Base-by-base conservation (phyloP, 2,797 vertebrate species). In the Pelobates cultripes region DNA sequence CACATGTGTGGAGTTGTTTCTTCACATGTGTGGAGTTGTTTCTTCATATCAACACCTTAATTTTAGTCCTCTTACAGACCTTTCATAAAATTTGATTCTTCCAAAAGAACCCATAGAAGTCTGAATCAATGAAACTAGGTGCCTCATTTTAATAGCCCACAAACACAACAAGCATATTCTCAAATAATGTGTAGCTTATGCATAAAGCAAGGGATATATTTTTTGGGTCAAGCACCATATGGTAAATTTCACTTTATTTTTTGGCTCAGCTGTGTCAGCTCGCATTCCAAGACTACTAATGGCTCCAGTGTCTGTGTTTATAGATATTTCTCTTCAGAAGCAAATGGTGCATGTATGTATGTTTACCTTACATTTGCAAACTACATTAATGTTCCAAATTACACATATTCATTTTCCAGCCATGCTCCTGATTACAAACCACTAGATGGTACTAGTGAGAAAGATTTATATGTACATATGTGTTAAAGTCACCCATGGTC, bases 371-470 rank as follows among this genome's bases (percentile, higher is more conserved):
- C 61, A 17, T 12, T 66, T 61, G 60, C 61, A 73, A 14, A 79
- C 6, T 28, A 40, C 61, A 64, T 64, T 1, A 64, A 3, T 64
- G 10, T 28, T 64, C 61, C 61, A 64, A n/a, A 17, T 64, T 64
- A 40, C n/a, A 28, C 61, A 28, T 17, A 28, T 64, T 64, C 6
- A 28, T 40, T 64, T 64, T 2, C 7, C 14, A 51, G 5, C 5
- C 47, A 51, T 51, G 47, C 5, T 51, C 1, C 28, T 70, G 17
- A 53, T 64, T 45, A 42, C 61, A 17, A 42, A 61, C 67, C 79
- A 81, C 79, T 75, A 81, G 79, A 53, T 81, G 79, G 66, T 57
- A 43, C 17, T 43, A 43, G 55, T 8, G 61, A 77, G 75, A 51
- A 28, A 28, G 28, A 28, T 28, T 1, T 2, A 28, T 28, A 28